Evolutionary conservation across 2,113 vertebrate genomes (phyloP).

Genomic region (Zosterops lateralis): DNA sequence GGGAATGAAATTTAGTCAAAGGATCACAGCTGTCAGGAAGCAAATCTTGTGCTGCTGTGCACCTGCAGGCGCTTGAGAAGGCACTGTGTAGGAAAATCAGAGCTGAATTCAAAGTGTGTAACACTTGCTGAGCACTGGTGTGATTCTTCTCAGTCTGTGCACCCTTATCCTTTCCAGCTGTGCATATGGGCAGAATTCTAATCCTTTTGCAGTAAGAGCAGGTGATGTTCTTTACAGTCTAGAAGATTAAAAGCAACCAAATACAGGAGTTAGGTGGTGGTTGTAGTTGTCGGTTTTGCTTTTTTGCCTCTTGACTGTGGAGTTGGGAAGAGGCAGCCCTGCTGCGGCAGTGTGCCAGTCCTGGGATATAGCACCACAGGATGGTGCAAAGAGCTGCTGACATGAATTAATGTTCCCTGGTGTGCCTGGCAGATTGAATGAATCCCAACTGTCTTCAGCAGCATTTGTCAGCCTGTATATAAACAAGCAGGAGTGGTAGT

Average conservation of each 20-base stretch:
- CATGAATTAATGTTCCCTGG: conserved; percentile 3
- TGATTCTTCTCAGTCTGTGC: not conserved
- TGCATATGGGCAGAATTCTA: not conserved
- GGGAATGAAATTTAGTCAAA: not conserved
- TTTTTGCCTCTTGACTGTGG: not conserved
- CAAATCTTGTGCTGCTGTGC: not conserved
- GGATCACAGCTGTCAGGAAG: not conserved
- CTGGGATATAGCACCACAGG: not conserved
- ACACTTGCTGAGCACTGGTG: not conserved
- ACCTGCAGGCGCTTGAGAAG: not conserved
- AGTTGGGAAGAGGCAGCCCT: not conserved
- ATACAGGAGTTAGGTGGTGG: not conserved
- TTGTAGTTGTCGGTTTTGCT: not conserved
- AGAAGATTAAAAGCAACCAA: not conserved
- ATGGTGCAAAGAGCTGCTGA: conserved; percentile 1
- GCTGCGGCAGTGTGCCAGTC: not conserved
- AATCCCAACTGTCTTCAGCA: conserved; percentile 6
- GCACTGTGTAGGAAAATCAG: not conserved
- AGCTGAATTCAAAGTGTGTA: not conserved
- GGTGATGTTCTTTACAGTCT: not conserved
- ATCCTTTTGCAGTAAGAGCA: not conserved
- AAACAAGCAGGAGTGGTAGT: not conserved
- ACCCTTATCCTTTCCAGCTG: not conserved
- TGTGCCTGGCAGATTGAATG: conserved; percentile 15
- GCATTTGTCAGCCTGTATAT: conserved; percentile 10